phyloP scores from a whole-genome alignment of 2,113 vertebrate genomes.

The Chaetorhynchus papuensis region DNA sequence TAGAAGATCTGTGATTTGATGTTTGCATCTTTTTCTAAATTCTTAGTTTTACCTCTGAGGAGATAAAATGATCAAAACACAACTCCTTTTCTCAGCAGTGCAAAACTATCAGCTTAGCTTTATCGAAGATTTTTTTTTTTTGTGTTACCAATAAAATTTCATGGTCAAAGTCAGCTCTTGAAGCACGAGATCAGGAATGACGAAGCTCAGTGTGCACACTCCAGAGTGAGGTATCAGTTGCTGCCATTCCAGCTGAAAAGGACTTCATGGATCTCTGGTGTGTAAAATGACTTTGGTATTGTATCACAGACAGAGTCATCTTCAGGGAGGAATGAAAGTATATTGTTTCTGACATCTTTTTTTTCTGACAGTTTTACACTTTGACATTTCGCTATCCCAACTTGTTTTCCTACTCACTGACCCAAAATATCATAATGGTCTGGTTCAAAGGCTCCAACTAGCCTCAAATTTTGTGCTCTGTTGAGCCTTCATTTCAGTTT shows the following conservation, averaged over 20 bases:
- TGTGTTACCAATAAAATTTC: neutral
- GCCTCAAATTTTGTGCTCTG: slow-evolving; percentile 46
- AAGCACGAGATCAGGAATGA: neutral
- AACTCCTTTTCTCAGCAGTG: neutral
- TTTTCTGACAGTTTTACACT: slow-evolving; percentile 22
- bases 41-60: neutral
- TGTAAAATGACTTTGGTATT: slow-evolving; percentile 52
- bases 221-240: neutral
- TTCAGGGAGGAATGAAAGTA: slow-evolving; percentile 27
- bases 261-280: slow-evolving; percentile 51
- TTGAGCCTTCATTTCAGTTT: slow-evolving; percentile 44
- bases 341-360: slow-evolving; percentile 43
- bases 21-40: neutral
- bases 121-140: neutral
- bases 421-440: slow-evolving; percentile 18
- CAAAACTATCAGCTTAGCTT: neutral
- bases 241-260: slow-evolving; percentile 16
- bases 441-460: slow-evolving; percentile 26
- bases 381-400: slow-evolving; percentile 19
- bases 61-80: neutral
- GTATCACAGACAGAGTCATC: slow-evolving; percentile 25
- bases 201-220: neutral
- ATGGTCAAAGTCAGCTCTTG: neutral
- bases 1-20: neutral
- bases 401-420: slow-evolving; percentile 56